phyloP scores from a whole-genome alignment of 2,113 vertebrate species.

The Echinops telfairi region DNA sequence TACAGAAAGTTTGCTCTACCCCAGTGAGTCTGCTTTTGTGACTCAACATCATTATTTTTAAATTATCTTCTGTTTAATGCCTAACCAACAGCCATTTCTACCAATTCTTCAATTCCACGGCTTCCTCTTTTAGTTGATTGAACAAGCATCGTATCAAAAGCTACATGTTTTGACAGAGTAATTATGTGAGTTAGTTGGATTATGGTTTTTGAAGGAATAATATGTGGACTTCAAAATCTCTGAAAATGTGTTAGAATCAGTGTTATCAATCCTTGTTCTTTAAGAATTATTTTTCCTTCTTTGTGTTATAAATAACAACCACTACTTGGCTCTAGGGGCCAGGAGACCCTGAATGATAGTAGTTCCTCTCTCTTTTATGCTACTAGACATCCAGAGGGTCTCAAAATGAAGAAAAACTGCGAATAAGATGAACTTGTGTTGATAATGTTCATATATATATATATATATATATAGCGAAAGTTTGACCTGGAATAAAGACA shows the following conservation, averaged over 20 bases:
- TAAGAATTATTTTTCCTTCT: background rate
- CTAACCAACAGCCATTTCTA: background rate
- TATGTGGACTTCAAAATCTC: background rate
- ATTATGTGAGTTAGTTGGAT: background rate
- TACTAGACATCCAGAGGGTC: background rate
- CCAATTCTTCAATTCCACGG: background rate
- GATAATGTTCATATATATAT: slow-evolving; percentile 6
- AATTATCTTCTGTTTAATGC: background rate
- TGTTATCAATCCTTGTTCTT: background rate
- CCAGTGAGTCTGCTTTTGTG: background rate
- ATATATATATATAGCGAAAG: background rate
- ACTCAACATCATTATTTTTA: background rate
- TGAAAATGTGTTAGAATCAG: background rate
- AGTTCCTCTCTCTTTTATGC: slow-evolving; percentile 31
- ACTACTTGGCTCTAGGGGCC: background rate
- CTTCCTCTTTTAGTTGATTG: background rate
- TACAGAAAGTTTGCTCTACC: background rate
- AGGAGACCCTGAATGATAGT: slow-evolving; percentile 8
- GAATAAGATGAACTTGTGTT: slow-evolving; percentile 41
- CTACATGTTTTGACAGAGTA: background rate
- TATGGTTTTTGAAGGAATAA: background rate
- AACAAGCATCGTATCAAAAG: background rate
- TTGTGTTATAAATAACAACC: slow-evolving; percentile 31
- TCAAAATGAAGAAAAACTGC: slow-evolving; percentile 1
- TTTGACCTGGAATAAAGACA: slow-evolving; percentile 67